Evolutionary conservation across 2,113 vertebrate genomes (phyloP).

Genomic region (Colaptes auratus): DNA sequence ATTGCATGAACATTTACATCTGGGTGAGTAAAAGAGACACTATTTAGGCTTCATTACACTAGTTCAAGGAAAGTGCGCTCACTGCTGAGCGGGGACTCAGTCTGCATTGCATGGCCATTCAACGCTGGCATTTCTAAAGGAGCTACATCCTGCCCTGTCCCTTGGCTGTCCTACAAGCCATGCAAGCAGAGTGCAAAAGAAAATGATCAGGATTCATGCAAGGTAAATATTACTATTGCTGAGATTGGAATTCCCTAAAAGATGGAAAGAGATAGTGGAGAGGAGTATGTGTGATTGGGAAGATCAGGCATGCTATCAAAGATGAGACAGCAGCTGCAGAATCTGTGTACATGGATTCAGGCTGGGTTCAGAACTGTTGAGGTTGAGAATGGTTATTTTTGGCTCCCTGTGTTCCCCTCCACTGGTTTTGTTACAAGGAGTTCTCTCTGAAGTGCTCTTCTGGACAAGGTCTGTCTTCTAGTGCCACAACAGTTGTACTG

Average conservation of each 20-base stretch:
- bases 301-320: not conserved
- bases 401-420: accelerated
- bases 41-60: not conserved
- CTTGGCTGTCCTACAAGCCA: not conserved
- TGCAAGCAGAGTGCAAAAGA: not conserved
- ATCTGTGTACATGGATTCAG: not conserved
- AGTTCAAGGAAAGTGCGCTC: not conserved
- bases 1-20: not conserved
- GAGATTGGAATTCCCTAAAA: not conserved
- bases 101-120: not conserved
- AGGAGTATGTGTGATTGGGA: not conserved
- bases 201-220: not conserved
- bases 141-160: accelerated
- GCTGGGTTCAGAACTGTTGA: not conserved
- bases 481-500: not conserved
- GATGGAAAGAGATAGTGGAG: not conserved
- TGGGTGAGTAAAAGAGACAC: not conserved
- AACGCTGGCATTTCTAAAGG: not conserved
- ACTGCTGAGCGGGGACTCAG: not conserved
- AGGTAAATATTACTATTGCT: not conserved
- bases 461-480: not conserved
- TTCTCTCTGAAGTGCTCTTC: not conserved
- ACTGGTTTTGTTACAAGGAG: not conserved
- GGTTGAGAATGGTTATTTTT: not conserved
- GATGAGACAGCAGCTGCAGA: not conserved